phyloP scores from a whole-genome alignment of 1,140 invertebrate species.

The Habropoda laboriosa region DNA sequence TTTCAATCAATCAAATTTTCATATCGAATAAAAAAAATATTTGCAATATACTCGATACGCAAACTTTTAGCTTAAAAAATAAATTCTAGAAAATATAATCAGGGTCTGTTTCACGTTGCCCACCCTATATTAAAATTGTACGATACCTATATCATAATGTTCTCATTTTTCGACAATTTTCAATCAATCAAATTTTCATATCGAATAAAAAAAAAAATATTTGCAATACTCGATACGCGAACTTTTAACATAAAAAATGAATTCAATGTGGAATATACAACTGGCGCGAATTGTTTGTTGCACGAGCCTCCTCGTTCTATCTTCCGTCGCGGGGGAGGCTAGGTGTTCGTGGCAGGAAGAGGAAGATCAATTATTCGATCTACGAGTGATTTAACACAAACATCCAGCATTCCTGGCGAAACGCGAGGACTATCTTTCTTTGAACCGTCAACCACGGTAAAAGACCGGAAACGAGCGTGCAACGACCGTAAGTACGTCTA shows the following conservation, averaged over 20 bases:
- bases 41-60: too few relatives aligned
- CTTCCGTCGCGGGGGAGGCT: not conserved
- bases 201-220: not conserved
- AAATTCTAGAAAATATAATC: too few relatives aligned
- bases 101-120: too few relatives aligned
- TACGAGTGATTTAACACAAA: constrained; percentile 40
- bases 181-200: too few relatives aligned
- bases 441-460: constrained; percentile 54
- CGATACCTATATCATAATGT: too few relatives aligned
- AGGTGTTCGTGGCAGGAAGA: constrained; percentile 1
- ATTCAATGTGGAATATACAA: not conserved
- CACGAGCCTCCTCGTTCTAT: not conserved
- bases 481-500: constrained; percentile 64
- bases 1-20: too few relatives aligned
- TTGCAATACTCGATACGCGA: not conserved
- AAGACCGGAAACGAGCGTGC: constrained; percentile 66
- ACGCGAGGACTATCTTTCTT: constrained; percentile 52
- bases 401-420: constrained; percentile 33
- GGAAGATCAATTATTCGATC: constrained; percentile 48
- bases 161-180: too few relatives aligned
- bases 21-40: too few relatives aligned
- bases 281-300: not conserved
- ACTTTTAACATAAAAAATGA: not conserved
- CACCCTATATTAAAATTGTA: too few relatives aligned
- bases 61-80: too few relatives aligned